Conservation (phyloP, 2,113 vertebrate species). For the Verasper variegatus region DNA sequence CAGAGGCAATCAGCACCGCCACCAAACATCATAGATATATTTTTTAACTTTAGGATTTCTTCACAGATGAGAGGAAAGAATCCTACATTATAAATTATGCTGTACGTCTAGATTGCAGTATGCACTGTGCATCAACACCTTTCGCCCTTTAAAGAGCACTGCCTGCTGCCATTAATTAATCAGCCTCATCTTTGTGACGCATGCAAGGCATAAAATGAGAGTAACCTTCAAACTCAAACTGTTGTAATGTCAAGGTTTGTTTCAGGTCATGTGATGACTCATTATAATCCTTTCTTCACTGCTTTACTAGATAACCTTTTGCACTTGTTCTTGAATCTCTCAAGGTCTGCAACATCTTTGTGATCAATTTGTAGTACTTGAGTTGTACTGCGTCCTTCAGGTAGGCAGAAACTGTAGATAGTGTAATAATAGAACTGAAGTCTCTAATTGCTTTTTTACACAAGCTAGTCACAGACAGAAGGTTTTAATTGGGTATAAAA, state of each 20-base stretch:
- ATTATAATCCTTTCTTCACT: not conserved
- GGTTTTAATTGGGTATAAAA: conserved; percentile 9
- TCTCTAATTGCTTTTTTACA: not conserved
- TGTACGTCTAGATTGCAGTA: not conserved
- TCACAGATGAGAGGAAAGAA: conserved; percentile 3
- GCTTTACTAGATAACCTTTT: not conserved
- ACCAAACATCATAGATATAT: not conserved
- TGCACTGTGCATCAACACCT: not conserved
- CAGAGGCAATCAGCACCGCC: no score
- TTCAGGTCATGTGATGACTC: not conserved
- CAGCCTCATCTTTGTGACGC: not conserved
- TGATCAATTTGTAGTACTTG: not conserved
- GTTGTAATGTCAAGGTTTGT: not conserved
- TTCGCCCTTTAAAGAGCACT: not conserved
- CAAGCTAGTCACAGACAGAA: not conserved
- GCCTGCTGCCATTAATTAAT: conserved; percentile 1
- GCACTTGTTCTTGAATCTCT: not conserved
- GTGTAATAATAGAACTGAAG: not conserved
- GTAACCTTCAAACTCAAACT: not conserved
- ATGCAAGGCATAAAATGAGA: not conserved
- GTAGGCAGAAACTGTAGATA: not conserved
- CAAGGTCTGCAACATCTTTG: not conserved
- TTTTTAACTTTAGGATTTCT: not conserved
- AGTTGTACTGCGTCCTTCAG: not conserved
- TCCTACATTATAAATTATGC: not conserved